A percentile compares a stretch with the other conserved stretches of the same genome.
Conservation (phyloP, 2,113 vertebrate genomes). For the Pterophyllum scalare region DNA sequence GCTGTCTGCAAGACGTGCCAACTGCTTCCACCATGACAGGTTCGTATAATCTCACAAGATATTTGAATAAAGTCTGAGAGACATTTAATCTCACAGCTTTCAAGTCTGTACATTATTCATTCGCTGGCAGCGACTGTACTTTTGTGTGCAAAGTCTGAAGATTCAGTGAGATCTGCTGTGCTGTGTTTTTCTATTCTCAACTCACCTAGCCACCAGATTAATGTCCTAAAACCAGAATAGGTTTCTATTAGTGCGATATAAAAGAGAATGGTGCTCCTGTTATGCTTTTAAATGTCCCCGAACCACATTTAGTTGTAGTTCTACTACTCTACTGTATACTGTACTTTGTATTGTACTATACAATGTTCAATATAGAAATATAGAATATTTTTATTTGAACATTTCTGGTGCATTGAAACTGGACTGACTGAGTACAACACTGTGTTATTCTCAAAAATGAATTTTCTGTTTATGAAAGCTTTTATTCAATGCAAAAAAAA, state of each 20-base stretch:
- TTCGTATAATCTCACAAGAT: background rate
- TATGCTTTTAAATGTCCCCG: background rate
- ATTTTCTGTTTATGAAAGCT: background rate
- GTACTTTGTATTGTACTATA: slow-evolving; percentile 2
- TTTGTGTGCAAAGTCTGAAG: slow-evolving; percentile 26
- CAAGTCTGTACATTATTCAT: slow-evolving; percentile 62
- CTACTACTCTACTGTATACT: background rate
- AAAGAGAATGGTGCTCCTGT: slow-evolving; percentile 14
- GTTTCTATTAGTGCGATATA: background rate
- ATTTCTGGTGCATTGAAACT: slow-evolving; percentile 1
- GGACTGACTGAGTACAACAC: background rate
- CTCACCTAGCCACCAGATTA: background rate
- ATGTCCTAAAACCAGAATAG: background rate
- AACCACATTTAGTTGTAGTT: background rate
- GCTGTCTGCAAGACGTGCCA: background rate
- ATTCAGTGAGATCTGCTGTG: slow-evolving; percentile 40
- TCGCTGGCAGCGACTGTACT: background rate
- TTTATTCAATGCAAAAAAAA: slow-evolving; percentile 6
- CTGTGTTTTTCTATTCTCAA: slow-evolving; percentile 17
- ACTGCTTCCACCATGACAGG: background rate
- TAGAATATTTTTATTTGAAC: slow-evolving; percentile 1
- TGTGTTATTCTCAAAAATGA: background rate
- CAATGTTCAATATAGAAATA: background rate
- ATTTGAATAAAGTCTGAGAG: slow-evolving; percentile 36
- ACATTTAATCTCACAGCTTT: slow-evolving; percentile 30